phyloP scores from a whole-genome alignment of 2,888 invertebrate species.

The Asteroscopus sphinx region DNA sequence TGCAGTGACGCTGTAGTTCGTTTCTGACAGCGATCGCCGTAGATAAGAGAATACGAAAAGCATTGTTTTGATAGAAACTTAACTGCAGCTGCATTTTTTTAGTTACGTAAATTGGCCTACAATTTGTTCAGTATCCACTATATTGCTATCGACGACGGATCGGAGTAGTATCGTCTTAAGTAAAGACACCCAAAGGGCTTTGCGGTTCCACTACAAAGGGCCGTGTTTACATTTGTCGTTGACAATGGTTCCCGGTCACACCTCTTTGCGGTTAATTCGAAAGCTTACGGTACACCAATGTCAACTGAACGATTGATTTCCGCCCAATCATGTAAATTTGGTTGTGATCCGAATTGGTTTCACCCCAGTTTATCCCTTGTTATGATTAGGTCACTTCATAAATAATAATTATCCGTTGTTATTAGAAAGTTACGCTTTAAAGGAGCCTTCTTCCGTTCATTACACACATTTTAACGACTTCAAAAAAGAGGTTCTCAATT shows the following conservation, averaged over 20 bases:
- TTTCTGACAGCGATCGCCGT: no score
- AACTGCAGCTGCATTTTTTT: no score
- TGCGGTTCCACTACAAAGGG: constrained; percentile 28
- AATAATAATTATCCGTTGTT: no score
- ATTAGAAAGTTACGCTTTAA: no score
- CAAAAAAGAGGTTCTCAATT: no score
- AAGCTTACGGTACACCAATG: constrained; percentile 36
- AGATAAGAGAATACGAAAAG: no score
- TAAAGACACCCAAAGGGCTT: constrained; percentile 11
- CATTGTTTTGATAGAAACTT: no score
- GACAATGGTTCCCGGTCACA: constrained; percentile 49
- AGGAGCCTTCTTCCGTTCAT: no score
- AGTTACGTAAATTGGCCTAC: no score
- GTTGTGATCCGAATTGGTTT: constrained; percentile 10
- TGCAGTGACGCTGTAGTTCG: no score
- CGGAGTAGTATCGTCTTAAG: background rate
- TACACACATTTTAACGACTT: no score
- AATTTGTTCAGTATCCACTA: no score
- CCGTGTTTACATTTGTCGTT: constrained; percentile 49
- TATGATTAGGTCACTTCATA: constrained; percentile 1
- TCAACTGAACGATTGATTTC: constrained; percentile 38
- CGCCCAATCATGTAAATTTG: constrained; percentile 39
- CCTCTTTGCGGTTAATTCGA: constrained; percentile 55
- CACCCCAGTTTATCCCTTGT: background rate
- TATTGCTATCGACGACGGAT: background rate